Base-by-base conservation (phyloP, 2,113 vertebrate species). In the Xiphophorus couchianus region DNA sequence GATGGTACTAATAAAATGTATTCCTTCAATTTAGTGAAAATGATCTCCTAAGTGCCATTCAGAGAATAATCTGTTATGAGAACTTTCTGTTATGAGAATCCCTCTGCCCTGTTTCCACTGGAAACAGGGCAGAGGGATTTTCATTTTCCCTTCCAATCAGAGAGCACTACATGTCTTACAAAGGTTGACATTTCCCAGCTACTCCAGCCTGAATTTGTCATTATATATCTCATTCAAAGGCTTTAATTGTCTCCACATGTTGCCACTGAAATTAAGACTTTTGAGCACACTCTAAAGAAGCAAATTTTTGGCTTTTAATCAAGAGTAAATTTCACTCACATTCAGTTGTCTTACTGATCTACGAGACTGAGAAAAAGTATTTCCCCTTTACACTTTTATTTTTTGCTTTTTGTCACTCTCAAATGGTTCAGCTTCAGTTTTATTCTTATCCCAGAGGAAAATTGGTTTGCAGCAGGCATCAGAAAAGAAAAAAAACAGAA, bases 1-100 rank as follows among this genome's bases (percentile, higher is more conserved):
- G 68, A 39, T 37, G 30, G 19, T 68, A 31, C 30, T n/a, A 31
- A 33, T 25, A 39, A 62, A 71, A 82, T 58, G 35, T 68, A 77
- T 66, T 69, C 54, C 31, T 62, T 63, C 62, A 63, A 69, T 71
- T 69, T 2, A 15, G 48, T 13, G 1, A 74, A 66, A 74, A 58
- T 44, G 31, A 62, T 63, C 29, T 44, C 64, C 8, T 30, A 51
- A 62, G 28, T n/a, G 9, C 25, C 51, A 2, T 67, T 22, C 0
- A 35, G 64, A 73, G 31, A 19, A 13, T 61, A 54, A 44, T 15
- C 37, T 42, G 66, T 48, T 71, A 3, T 64, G 76, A 68, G 76
- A 17, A 0, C 22, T 82, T 28, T 28, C 28, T 28, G 28, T 28
- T 28, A 28, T 28, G 28, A 28, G 28, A 28, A 28, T 28, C 28